These are phyloP conservation scores for Eptatretus atami DNA, from an alignment of 2,797 vertebrate genomes.

Conservation along the genomic window DNA sequence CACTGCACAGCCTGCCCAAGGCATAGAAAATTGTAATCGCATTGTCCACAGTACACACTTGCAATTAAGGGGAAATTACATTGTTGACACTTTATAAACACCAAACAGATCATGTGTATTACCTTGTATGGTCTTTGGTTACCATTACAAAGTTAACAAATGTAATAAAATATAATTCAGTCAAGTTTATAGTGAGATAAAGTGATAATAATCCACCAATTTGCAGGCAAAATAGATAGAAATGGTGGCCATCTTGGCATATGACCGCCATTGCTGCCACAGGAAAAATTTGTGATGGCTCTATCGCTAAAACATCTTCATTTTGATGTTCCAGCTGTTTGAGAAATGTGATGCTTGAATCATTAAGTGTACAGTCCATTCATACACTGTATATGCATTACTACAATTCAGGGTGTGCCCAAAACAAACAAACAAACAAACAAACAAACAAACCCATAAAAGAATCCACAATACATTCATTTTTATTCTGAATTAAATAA, in stretches of 20 bases:
- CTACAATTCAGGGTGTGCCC: too few relatives aligned
- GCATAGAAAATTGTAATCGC: too few relatives aligned
- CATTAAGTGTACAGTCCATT: too few relatives aligned
- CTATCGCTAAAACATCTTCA: neutral
- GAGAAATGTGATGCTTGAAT: too few relatives aligned
- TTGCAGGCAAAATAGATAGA: neutral
- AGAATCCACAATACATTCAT: too few relatives aligned
- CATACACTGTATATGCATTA: too few relatives aligned
- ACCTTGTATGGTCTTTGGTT: neutral
- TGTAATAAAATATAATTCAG: neutral
- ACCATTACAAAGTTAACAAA: neutral
- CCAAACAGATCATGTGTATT: neutral
- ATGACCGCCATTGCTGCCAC: neutral
- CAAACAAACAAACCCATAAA: too few relatives aligned
- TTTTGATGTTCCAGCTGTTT: too few relatives aligned
- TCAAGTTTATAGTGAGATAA: neutral
- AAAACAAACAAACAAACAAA: too few relatives aligned
- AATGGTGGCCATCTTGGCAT: conserved; percentile 1
- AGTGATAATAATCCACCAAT: neutral
- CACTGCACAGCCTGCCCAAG: too few relatives aligned
- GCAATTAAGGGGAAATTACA: neutral
- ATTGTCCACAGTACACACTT: neutral
- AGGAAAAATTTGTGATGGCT: neutral
- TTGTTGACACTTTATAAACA: neutral
- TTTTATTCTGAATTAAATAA: too few relatives aligned